These are phyloP conservation scores for Cyclophora albipunctata DNA, from an alignment of 2,888 invertebrate genomes.

Conservation along the genomic window DNA sequence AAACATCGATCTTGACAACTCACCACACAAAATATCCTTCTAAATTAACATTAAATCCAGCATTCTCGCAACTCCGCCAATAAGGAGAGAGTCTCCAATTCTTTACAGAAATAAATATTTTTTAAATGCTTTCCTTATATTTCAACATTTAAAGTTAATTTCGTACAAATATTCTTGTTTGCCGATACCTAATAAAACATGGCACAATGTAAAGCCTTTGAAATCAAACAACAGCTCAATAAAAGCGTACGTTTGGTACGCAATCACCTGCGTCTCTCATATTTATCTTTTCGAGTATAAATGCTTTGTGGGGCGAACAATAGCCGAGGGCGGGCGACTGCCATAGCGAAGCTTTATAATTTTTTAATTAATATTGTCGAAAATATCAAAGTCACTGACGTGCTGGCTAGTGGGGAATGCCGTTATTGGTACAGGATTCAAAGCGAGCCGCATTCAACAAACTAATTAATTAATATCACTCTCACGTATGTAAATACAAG, in stretches of 20 bases:
- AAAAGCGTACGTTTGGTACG: constrained; percentile 39
- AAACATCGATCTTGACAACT: background rate
- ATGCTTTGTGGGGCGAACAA: constrained; percentile 19
- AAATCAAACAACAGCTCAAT: constrained; percentile 71
- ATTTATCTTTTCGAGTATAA: constrained; percentile 67
- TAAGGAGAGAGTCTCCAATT: no score
- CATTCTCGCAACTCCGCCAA: background rate
- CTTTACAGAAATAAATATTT: background rate
- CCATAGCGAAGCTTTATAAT: constrained; percentile 65
- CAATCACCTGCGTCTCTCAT: constrained; percentile 67
- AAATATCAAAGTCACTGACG: constrained; percentile 73
- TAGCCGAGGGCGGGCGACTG: constrained; percentile 28
- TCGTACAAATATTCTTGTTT: constrained; percentile 4
- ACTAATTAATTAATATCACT: no score
- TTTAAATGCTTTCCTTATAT: background rate
- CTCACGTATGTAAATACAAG: no score
- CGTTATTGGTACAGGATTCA: background rate
- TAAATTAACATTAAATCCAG: background rate
- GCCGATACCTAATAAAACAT: constrained; percentile 31
- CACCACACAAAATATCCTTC: background rate
- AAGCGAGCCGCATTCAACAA: background rate
- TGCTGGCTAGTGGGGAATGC: constrained; percentile 51
- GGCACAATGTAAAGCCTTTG: constrained; percentile 54
- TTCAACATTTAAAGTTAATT: background rate
- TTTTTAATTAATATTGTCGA: constrained; percentile 73